Conservation (phyloP, 2,797 vertebrate species). For the Tauraco hartlaubi region DNA sequence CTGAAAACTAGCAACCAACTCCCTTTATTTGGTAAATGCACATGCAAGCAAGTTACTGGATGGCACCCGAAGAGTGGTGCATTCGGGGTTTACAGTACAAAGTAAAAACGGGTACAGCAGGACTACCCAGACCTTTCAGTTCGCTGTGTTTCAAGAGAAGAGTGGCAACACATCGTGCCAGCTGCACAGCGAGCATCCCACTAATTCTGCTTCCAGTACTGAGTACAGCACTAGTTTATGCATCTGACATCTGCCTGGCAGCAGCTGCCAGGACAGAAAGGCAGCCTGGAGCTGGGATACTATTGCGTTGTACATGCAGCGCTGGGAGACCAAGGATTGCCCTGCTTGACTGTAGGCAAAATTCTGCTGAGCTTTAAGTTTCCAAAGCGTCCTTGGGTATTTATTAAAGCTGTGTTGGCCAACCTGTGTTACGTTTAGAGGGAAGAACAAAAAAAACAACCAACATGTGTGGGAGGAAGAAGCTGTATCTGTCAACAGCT, state of each 20-base stretch:
- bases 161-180: neutral
- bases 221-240: neutral
- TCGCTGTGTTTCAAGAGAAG: neutral
- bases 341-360: neutral
- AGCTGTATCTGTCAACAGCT: neutral
- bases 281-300: neutral
- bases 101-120: neutral
- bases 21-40: neutral
- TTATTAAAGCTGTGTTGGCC: neutral
- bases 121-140: neutral
- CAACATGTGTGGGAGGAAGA: neutral
- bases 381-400: neutral
- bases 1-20: neutral
- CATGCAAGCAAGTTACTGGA: neutral
- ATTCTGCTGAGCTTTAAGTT: neutral
- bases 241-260: neutral
- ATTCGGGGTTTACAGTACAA: neutral
- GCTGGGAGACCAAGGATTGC: neutral
- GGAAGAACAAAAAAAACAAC: neutral
- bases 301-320: fast-evolving
- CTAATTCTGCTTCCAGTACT: neutral
- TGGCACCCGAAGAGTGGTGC: neutral
- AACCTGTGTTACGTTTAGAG: neutral
- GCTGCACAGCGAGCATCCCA: neutral
- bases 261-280: neutral